These are phyloP conservation scores for Leptoclinus maculatus DNA, from an alignment of 2,797 vertebrate genomes.

Conservation along the genomic window DNA sequence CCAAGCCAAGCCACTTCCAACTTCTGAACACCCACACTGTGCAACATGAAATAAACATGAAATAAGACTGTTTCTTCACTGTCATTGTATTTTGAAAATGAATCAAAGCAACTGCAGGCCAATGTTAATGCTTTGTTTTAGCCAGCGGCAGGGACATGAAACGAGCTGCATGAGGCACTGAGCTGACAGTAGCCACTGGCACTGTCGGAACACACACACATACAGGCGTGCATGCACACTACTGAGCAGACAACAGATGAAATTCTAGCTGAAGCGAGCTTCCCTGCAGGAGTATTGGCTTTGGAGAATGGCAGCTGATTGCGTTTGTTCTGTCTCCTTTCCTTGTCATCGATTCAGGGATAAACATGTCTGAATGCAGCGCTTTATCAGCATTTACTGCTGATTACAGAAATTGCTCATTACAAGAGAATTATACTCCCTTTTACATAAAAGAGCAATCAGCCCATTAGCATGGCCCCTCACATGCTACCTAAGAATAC, in stretches of 20 bases:
- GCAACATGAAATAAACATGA: slow-evolving; percentile 81
- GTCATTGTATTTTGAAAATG: slow-evolving; percentile 82
- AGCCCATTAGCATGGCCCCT: slow-evolving; percentile 48
- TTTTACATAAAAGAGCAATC: slow-evolving; percentile 64
- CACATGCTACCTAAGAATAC: slow-evolving; percentile 53
- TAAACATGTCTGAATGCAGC: slow-evolving; percentile 69
- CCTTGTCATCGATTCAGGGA: slow-evolving; percentile 73
- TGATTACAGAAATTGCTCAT: slow-evolving; percentile 69
- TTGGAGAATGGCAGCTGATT: slow-evolving; percentile 76
- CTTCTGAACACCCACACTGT: slow-evolving; percentile 75
- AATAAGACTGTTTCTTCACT: slow-evolving; percentile 72
- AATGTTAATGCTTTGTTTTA: slow-evolving; percentile 82
- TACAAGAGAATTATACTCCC: slow-evolving; percentile 45
- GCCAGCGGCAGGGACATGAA: slow-evolving; percentile 80
- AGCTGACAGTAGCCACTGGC: slow-evolving; percentile 82
- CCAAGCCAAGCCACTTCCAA: slow-evolving; percentile 68
- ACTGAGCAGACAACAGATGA: slow-evolving; percentile 73
- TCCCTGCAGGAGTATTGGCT: slow-evolving; percentile 78
- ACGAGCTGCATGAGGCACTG: slow-evolving; percentile 76
- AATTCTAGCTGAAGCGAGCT: slow-evolving; percentile 73
- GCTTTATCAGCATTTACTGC: slow-evolving; percentile 67
- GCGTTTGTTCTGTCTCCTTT: slow-evolving; percentile 69
- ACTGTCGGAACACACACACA: slow-evolving; percentile 63
- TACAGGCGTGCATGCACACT: slow-evolving; percentile 48
- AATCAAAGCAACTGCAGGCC: slow-evolving; percentile 79